Percentiles rank a stretch among this genome's conserved stretches.
These are phyloP conservation scores for Formicarius rufipectus DNA, from an alignment of 2,113 vertebrate species.

Conservation along the genomic window DNA sequence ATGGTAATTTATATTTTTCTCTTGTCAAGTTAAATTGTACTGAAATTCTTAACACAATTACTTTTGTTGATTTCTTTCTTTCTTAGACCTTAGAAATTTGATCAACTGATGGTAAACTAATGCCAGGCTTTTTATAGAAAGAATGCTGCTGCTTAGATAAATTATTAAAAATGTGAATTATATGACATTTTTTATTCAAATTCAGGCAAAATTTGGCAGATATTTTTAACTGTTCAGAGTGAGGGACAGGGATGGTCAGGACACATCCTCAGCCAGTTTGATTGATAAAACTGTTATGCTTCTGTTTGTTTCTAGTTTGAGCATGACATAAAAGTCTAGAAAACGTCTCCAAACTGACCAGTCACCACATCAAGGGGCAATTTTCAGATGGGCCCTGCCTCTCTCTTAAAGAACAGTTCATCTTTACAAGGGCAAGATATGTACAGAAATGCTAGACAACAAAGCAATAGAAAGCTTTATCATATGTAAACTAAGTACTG, in stretches of 20 bases:
- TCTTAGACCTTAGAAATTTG: not conserved
- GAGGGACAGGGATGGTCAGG: not conserved
- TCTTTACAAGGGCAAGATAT: not conserved
- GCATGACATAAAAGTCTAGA: not conserved
- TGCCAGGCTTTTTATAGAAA: not conserved
- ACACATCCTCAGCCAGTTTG: not conserved
- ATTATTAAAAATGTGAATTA: not conserved
- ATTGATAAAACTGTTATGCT: not conserved
- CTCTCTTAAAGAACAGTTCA: not conserved
- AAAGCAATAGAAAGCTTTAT: not conserved
- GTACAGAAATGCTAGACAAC: not conserved
- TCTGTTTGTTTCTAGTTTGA: not conserved
- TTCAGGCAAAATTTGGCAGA: not conserved
- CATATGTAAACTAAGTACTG: not conserved
- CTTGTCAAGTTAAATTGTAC: not conserved
- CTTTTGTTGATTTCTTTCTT: not conserved
- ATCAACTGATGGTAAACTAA: not conserved
- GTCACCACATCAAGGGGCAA: not conserved
- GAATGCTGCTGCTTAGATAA: not conserved
- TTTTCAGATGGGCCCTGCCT: not conserved
- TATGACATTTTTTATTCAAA: not conserved
- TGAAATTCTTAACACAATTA: constrained; percentile 9
- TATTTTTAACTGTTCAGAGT: not conserved
- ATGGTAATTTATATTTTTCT: not conserved
- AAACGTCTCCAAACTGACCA: not conserved